Conservation (phyloP, 1,140 invertebrate species). For the Kradibia gibbosae region DNA sequence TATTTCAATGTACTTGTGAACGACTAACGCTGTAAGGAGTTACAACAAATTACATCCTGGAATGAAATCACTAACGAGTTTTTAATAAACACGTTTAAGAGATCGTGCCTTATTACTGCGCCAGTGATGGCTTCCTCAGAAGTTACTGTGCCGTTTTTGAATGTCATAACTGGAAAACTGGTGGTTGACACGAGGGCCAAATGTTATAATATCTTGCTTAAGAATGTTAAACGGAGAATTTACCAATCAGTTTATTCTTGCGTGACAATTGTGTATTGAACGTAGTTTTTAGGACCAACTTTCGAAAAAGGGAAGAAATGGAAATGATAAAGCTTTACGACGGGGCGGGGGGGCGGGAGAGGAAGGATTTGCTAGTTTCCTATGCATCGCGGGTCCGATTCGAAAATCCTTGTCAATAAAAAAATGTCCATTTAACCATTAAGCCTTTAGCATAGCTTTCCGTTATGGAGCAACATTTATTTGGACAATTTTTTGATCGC, state of each 20-base stretch:
- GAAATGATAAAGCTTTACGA: background rate
- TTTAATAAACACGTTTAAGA: background rate
- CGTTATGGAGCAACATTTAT: background rate
- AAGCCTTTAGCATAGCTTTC: background rate
- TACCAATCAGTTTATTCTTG: conserved; percentile 21
- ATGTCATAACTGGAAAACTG: background rate
- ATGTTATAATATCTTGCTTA: background rate
- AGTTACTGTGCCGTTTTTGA: background rate
- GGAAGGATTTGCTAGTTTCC: conserved; percentile 16
- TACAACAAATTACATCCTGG: background rate
- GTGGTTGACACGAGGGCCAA: background rate
- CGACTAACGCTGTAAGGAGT: background rate
- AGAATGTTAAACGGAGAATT: background rate
- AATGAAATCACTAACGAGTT: background rate
- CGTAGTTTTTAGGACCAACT: background rate
- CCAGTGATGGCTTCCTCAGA: background rate
- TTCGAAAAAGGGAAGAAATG: background rate
- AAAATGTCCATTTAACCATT: conserved; percentile 30
- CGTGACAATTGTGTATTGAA: background rate
- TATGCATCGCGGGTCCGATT: conserved; percentile 35
- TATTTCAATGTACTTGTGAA: background rate
- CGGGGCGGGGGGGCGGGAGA: no score
- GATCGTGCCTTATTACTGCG: conserved; percentile 12
- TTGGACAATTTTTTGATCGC: conserved; percentile 30
- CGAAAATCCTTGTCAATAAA: conserved; percentile 37